Base-by-base conservation (phyloP, 2,888 invertebrate genomes). In the Odontocerum albicorne region DNA sequence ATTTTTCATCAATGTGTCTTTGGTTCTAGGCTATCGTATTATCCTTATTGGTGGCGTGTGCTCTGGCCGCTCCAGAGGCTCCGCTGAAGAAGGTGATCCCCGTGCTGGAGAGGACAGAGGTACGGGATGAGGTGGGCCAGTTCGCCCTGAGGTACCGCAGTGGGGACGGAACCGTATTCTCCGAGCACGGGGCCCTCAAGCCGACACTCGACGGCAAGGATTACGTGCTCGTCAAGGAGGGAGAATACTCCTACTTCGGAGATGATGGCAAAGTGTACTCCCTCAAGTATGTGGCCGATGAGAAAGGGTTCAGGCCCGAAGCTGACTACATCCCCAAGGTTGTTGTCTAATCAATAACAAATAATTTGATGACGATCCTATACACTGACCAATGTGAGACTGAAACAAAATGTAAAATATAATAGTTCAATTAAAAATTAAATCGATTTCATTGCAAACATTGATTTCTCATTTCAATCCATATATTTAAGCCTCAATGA, bases 321-420 rank as follows among this genome's bases (percentile, higher is more conserved):
- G 60, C 57, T 38, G 60, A 60, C 6, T 57, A 60, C 46, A 35
- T 60, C 21, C 60, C 60, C 47, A 52, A 58, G 16, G 43, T 54
- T 19, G 55, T 58, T 20, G 57, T 57, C n/a, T n/a, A n/a, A n/a
- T n/a, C n/a, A n/a, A n/a, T n/a, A n/a, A n/a, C n/a, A n/a, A n/a
- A n/a, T n/a, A n/a, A n/a, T n/a, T n/a, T n/a, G n/a, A n/a, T n/a
- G n/a, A n/a, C n/a, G n/a, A n/a, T n/a, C n/a, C n/a, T n/a, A n/a
- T n/a, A n/a, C n/a, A n/a, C n/a, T n/a, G n/a, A n/a, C n/a, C n/a
- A n/a, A n/a, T n/a, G n/a, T n/a, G n/a, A n/a, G n/a, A n/a, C n/a
- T n/a, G n/a, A n/a, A n/a, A n/a, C n/a, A n/a, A n/a, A n/a, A n/a
- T n/a, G n/a, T n/a, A n/a, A n/a, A n/a, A n/a, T n/a, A n/a, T n/a